phyloP scores from a whole-genome alignment of 2,888 invertebrate species.

The Arctia plantaginis region DNA sequence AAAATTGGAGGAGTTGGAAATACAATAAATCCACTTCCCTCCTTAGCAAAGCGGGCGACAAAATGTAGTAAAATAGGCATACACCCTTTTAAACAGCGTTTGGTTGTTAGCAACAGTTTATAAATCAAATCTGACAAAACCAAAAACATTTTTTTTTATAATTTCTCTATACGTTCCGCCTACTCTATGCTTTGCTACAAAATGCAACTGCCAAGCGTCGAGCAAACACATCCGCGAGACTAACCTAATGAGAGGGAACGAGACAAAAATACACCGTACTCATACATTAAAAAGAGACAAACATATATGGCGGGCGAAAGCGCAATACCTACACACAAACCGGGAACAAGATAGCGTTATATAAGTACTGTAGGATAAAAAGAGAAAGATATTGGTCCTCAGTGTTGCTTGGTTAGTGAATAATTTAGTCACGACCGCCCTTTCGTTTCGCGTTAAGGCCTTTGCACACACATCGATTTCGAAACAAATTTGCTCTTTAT shows the following conservation, averaged over 20 bases:
- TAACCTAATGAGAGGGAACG: slow-evolving; percentile 84
- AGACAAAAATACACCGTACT: slow-evolving; percentile 58
- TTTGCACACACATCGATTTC: slow-evolving; percentile 59
- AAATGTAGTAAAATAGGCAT: no score
- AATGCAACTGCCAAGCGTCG: slow-evolving; percentile 82
- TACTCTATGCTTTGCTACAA: slow-evolving; percentile 68
- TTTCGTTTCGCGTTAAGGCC: slow-evolving; percentile 64
- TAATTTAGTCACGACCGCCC: slow-evolving; percentile 82
- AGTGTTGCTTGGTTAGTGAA: slow-evolving; percentile 78
- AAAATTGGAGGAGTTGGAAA: no score
- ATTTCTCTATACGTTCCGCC: slow-evolving; percentile 35
- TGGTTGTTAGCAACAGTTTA: no score
- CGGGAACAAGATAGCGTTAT: slow-evolving; percentile 57
- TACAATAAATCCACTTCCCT: no score
- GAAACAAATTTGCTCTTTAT: slow-evolving; percentile 53
- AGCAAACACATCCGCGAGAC: slow-evolving; percentile 78
- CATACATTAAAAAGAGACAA: slow-evolving; percentile 60
- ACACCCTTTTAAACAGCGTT: no score
- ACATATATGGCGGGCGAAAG: slow-evolving; percentile 81
- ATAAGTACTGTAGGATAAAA: slow-evolving; percentile 36
- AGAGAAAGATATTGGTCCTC: slow-evolving; percentile 70
- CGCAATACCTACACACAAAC: slow-evolving; percentile 76
- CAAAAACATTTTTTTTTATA: background rate
- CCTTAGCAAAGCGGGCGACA: no score
- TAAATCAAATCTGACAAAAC: background rate